These are phyloP conservation scores for Heloderma charlesbogerti DNA, from an alignment of 2,113 vertebrate genomes.

Conservation along the genomic window DNA sequence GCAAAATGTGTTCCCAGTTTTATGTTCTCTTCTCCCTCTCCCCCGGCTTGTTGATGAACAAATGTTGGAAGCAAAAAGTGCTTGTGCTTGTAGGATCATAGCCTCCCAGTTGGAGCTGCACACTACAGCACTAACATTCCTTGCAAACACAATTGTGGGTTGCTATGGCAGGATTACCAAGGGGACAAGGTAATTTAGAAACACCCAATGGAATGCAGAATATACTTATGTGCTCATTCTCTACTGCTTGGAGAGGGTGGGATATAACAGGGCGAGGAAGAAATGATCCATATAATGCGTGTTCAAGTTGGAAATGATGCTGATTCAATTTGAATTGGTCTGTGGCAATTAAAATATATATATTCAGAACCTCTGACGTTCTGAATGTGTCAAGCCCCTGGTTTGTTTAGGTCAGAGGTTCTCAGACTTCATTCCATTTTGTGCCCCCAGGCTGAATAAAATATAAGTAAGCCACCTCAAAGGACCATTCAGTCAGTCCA, in stretches of 20 bases:
- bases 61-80: background rate
- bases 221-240: background rate
- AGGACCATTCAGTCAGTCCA: background rate
- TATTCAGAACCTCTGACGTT: background rate
- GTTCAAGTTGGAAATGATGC: background rate
- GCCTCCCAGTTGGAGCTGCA: background rate
- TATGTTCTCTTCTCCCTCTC: too few species aligned
- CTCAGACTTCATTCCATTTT: background rate
- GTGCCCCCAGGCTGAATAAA: background rate
- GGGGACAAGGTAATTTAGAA: fast-evolving
- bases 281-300: background rate
- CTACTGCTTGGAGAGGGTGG: background rate
- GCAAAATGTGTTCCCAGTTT: background rate
- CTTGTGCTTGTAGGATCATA: background rate
- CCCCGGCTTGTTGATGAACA: background rate
- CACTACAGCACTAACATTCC: background rate
- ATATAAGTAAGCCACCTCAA: background rate
- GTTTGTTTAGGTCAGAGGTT: background rate
- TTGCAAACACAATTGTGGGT: background rate
- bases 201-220: constrained; percentile 33
- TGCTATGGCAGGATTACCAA: constrained; percentile 39
- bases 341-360: background rate
- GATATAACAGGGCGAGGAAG: background rate
- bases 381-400: background rate
- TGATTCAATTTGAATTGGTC: background rate